Evolutionary conservation across 2,888 invertebrate genomes (phyloP), one percentile per base, ranked within the genome.

Genomic region (Microplitis deprimator): DNA sequence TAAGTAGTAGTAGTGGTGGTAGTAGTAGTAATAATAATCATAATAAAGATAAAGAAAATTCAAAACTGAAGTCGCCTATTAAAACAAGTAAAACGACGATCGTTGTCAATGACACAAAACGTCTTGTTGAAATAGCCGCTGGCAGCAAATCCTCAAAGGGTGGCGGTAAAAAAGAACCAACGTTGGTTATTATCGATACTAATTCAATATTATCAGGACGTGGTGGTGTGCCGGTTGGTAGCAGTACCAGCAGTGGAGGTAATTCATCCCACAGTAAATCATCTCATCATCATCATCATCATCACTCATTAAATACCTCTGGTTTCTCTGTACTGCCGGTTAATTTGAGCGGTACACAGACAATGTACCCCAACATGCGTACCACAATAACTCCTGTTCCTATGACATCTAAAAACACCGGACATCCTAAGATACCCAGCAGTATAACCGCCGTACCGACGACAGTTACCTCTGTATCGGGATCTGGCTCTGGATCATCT

Each of bases 111-210:
- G 94, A 95, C 84, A 94, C 95, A 1, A 95, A 94, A 87, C 91
- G 93, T 75, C 90, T 94, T 80, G 93, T 93, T 1, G 94, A 94
- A 87, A 93, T 94, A 83, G 94, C 94, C 8, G 92, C 93, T 13
- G 94, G 93, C 84, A 91, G 92, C 62, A 91, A 91, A 82, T 85
- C 85, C 1, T 88, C 88, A 5, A 90, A 90, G 68, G 89, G 91
- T 70, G 92, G 91, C 71, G 92, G 91, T 70, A 93, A 94, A 86
- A 94, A 95, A 84, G 93, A 96, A 88, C 94, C 94, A 0, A 94
- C 94, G 6, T 91, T 95, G 81, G 95, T 95, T 50, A 95, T 96
- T 71, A 95, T 96, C 81, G 95, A 96, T 85, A 94, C 95, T 10
- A 94, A 95, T 90, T 93, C 95, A 16, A 93, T 93, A 85, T 89